A percentile compares a stretch with the other conserved stretches of the same genome.
These are phyloP conservation scores for Nomada ruficornis DNA, from an alignment of 2,888 invertebrate species.

Conservation along the genomic window DNA sequence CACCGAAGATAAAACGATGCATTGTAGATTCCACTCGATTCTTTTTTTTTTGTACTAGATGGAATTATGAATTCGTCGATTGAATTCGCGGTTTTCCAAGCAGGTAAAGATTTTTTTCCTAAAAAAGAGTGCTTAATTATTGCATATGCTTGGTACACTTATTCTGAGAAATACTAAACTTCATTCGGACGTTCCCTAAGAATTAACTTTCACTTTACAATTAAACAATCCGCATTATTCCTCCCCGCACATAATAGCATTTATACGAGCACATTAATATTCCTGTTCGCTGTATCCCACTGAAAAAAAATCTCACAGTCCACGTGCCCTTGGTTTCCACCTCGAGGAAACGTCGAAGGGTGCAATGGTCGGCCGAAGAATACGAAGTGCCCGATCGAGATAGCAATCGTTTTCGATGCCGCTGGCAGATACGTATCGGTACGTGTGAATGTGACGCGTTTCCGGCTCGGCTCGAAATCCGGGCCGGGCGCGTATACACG, in stretches of 20 bases:
- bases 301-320: slow-evolving; percentile 2
- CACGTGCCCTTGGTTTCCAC: not conserved
- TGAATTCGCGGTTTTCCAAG: too few relatives aligned
- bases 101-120: too few relatives aligned
- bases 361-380: not conserved
- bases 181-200: too few relatives aligned
- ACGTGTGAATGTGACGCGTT: slow-evolving; percentile 64
- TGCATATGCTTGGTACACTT: too few relatives aligned
- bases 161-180: too few relatives aligned
- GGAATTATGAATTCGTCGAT: not conserved
- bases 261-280: not conserved
- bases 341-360: slow-evolving; percentile 16
- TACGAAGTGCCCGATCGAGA: slow-evolving; percentile 18
- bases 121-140: too few relatives aligned
- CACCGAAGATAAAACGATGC: not conserved
- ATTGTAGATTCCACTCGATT: not conserved
- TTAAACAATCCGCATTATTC: not conserved
- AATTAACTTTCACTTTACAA: too few relatives aligned
- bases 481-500: slow-evolving; percentile 10
- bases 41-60: not conserved
- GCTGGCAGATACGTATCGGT: slow-evolving; percentile 56
- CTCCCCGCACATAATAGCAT: not conserved
- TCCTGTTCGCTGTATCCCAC: not conserved
- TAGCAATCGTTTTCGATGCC: slow-evolving; percentile 44
- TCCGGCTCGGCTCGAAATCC: slow-evolving; percentile 58